These are phyloP conservation scores for Scaptomyza hsui DNA, from an alignment of 1,140 invertebrate genomes.

Conservation along the genomic window DNA sequence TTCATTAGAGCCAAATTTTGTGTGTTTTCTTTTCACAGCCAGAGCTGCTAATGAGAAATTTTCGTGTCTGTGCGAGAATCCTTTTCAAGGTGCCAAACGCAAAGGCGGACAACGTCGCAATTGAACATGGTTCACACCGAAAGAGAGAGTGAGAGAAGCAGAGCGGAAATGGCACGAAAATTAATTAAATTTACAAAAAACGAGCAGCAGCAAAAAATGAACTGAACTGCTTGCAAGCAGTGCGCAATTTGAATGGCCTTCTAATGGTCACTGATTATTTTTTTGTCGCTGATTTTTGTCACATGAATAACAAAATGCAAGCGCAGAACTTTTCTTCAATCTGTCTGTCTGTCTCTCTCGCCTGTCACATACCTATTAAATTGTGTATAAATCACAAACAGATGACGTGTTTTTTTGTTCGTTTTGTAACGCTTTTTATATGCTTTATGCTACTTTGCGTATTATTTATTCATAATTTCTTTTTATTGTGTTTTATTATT, in stretches of 20 bases:
- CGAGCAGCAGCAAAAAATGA: slow-evolving; percentile 19
- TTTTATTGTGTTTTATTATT: slow-evolving; percentile 81
- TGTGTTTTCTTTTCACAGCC: slow-evolving; percentile 62
- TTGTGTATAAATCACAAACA: slow-evolving; percentile 79
- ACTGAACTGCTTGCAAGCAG: slow-evolving; percentile 9
- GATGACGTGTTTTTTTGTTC: slow-evolving; percentile 54
- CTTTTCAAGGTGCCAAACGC: slow-evolving; percentile 59
- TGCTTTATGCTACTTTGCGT: slow-evolving; percentile 61
- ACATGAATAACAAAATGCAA: slow-evolving; percentile 38
- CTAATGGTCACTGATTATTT: slow-evolving; percentile 68
- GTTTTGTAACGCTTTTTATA: slow-evolving; percentile 34
- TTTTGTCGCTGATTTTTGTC: slow-evolving; percentile 58
- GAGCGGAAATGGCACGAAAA: slow-evolving; percentile 75
- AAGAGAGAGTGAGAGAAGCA: slow-evolving; percentile 2
- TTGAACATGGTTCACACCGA: slow-evolving; percentile 14
- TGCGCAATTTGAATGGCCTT: slow-evolving; percentile 42
- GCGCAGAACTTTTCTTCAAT: slow-evolving; percentile 4
- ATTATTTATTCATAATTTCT: slow-evolving; percentile 82
- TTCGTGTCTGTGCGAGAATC: slow-evolving; percentile 62
- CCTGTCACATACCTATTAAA: slow-evolving; percentile 65
- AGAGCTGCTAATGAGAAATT: slow-evolving; percentile 81
- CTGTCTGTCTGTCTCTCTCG: slow-evolving; percentile 11
- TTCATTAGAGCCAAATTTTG: slow-evolving; percentile 78
- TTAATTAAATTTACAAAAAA: slow-evolving; percentile 78
- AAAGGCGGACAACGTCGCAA: slow-evolving; percentile 23